Percentiles rank a stretch among this genome's conserved stretches.
Evolutionary conservation across 2,888 invertebrate species (phyloP).

Genomic region (Monoplex corrugatus): DNA sequence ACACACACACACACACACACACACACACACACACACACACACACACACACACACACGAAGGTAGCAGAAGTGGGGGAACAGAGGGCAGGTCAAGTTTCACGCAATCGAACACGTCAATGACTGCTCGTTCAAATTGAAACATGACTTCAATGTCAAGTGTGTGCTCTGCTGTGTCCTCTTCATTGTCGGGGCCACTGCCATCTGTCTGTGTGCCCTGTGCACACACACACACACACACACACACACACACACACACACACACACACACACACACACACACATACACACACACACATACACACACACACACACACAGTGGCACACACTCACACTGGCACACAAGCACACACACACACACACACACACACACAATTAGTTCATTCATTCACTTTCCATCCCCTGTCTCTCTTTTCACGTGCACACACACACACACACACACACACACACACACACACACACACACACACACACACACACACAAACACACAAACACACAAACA

Average conservation of each 20-base stretch:
- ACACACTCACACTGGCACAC: no score
- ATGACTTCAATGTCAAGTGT: neutral
- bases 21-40: neutral
- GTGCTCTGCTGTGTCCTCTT: neutral
- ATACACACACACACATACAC: no score
- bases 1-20: neutral
- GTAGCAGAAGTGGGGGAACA: neutral
- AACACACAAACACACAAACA: no score
- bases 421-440: no score
- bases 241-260: neutral
- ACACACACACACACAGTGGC: neutral
- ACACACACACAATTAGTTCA: no score
- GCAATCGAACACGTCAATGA: neutral
- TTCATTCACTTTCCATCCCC: no score
- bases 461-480: no score
- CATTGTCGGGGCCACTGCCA: neutral
- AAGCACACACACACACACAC: no score
- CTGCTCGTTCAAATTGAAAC: neutral
- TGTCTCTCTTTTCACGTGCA: no score
- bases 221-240: neutral
- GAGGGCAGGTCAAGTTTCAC: neutral
- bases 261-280: neutral
- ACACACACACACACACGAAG: neutral
- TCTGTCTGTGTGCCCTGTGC: no score
- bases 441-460: no score